Evolutionary conservation across 2,113 vertebrate genomes (phyloP).

Genomic region (Coreoperca whiteheadi): DNA sequence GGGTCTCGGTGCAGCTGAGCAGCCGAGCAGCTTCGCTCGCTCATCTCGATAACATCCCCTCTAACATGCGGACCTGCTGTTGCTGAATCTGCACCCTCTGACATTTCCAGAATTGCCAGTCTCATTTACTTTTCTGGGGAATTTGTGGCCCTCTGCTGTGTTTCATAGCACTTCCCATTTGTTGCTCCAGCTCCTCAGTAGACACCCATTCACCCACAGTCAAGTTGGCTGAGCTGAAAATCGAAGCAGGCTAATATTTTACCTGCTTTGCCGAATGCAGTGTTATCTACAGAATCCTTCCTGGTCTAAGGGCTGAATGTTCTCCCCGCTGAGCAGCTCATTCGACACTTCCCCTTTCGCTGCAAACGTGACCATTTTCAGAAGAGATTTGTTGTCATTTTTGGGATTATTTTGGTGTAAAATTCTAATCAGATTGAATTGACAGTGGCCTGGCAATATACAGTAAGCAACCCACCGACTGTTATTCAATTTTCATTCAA

Average conservation of each 20-base stretch:
- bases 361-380: not conserved
- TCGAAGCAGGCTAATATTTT: slow-evolving; percentile 3
- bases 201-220: not conserved
- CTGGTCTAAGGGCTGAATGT: not conserved
- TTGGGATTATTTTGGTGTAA: not conserved
- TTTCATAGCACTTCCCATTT: slow-evolving; percentile 9
- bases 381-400: not conserved
- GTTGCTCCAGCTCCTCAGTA: not conserved
- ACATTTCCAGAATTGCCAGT: not conserved
- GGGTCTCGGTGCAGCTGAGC: not conserved
- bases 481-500: not conserved
- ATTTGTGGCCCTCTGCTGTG: not conserved
- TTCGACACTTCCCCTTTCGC: not conserved
- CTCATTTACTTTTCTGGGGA: slow-evolving; percentile 2
- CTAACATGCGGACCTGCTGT: not conserved
- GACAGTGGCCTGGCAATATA: too few relatives aligned
- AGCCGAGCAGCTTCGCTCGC: not conserved
- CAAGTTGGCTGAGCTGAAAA: slow-evolving; percentile 8
- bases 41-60: slow-evolving; percentile 5
- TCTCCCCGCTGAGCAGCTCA: not conserved
- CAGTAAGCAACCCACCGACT: not conserved
- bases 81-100: not conserved
- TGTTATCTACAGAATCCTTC: not conserved
- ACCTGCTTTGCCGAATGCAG: slow-evolving; percentile 1
- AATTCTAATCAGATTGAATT: not conserved